Percentiles rank a stretch among this genome's conserved stretches.
phyloP scores from a whole-genome alignment of 2,888 invertebrate genomes.

The Heliconius ethilla region DNA sequence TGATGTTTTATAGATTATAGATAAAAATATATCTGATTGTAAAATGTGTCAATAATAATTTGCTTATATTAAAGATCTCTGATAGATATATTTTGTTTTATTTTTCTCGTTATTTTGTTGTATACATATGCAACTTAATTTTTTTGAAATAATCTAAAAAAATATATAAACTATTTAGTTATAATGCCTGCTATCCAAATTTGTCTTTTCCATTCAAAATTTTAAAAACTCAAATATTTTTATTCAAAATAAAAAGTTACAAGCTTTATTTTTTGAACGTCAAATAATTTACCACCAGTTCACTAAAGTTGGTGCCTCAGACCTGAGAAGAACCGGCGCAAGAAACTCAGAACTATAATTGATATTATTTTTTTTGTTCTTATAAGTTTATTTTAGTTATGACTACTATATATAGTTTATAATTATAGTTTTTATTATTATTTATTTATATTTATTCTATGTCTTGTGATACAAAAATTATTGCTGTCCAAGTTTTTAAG shows the following conservation, averaged over 20 bases:
- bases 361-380: too few relatives aligned
- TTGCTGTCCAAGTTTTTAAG: neutral
- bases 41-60: constrained; percentile 6
- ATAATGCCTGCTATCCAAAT: constrained; percentile 23
- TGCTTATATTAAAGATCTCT: constrained; percentile 13
- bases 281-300: too few relatives aligned
- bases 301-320: too few relatives aligned
- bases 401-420: too few relatives aligned
- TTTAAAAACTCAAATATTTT: neutral
- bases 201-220: neutral
- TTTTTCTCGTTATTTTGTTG: neutral
- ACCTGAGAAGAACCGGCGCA: too few relatives aligned
- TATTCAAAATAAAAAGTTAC: too few relatives aligned
- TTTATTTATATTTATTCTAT: too few relatives aligned
- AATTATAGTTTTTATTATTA: too few relatives aligned
- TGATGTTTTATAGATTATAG: neutral
- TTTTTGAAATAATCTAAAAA: too few relatives aligned
- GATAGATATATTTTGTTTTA: constrained; percentile 12
- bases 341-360: too few relatives aligned
- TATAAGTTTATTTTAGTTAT: too few relatives aligned
- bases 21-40: neutral
- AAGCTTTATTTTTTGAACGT: too few relatives aligned
- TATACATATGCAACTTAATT: neutral
- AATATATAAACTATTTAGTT: neutral
- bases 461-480: neutral